Base-by-base conservation (phyloP, 2,797 vertebrate genomes). In the Silurus aristotelis region DNA sequence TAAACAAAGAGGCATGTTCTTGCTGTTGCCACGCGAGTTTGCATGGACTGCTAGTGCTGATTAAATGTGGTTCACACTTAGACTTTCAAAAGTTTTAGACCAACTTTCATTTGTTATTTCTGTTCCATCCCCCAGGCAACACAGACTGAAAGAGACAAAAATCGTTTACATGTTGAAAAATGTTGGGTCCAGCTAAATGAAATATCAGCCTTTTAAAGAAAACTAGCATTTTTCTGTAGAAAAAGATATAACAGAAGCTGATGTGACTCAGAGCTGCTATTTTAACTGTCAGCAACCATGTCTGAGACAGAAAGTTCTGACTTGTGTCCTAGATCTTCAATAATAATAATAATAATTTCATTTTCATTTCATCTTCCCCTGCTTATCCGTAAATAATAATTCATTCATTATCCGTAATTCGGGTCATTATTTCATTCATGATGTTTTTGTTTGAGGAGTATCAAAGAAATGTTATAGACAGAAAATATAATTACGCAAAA, bases 61-160 rank as follows among this genome's bases (percentile, higher is more conserved):
- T 84, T 84, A 64, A 80, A 84, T n/a, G 52, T 66, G 31, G 38
- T 71, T 80, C 56, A 84, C 22, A n/a, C 19, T 78, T 38, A 38
- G 27, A 68, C 17, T 70, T 52, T 84, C 15, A 63, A 72, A 80
- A 46, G 56, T 80, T 80, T 68, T 31, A 72, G 43, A 85, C 78
- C 80, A 19, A n/a, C 76, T 85, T 85, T 80, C 63, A 84, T 80
- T 77, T 60, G 56, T 25, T 61, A 68, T 25, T 72, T 85, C 25
- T 80, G 58, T 80, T 63, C 13, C 66, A 15, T 67, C 31, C n/a
- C 14, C 55, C 2, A n/a, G 75, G 22, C 66, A 84, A 31, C 55
- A 60, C 46, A 79, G 10, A 1, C n/a, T 71, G 22, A 8, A 43
- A 17, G 27, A 31, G 38, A 15, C 66, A 68, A 61, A 84, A 79